Evolutionary conservation across 2,797 vertebrate genomes (phyloP), one percentile per base, ranked within the genome.

Genomic region (Vireo griseus): DNA sequence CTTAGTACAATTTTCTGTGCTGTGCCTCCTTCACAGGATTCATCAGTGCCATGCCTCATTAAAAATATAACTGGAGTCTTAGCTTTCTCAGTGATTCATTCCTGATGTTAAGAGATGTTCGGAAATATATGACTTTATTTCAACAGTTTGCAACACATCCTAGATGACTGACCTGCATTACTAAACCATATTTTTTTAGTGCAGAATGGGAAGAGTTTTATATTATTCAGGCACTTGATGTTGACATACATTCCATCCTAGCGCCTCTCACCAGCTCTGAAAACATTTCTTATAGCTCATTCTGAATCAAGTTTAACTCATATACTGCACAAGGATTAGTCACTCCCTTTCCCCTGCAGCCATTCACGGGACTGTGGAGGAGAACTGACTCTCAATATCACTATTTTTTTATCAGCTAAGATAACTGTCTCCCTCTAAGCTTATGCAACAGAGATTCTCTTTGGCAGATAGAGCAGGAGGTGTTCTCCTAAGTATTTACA

Each of bases 381-480:
- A 94, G 69, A 91, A 92, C 0, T 67, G 58, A 86, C 63, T 65
- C 79, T 61, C 55, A 62, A 22, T 24, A 54, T 62, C 51, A n/a
- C 37, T 50, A 16, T 29, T 73, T 78, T 78, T 78, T 89, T 69
- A 52, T 83, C 45, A 82, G 28, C 44, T 81, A 88, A 72, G 82
- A 20, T 75, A 92, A 94, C 69, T 3, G 3, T 84, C 35, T 50
- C 69, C 89, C 76, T 91, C 29, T 21, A 65, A 86, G 86, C 67
- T 78, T 86, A 91, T 37, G 78, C 67, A 73, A 57, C 63, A 91
- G 73, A 92, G 73, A 63, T 88, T 94, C 45, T 97, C 95, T 96
- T 96, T 96, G 95, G 95, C 95, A 96, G 92, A 92, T 76, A 94
- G 37, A 96, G 51, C 81, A 94, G 89, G 89, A 96, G 92, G 66